Evolutionary conservation across 2,888 invertebrate species (phyloP).

Genomic region (Sminthurinus aureus): DNA sequence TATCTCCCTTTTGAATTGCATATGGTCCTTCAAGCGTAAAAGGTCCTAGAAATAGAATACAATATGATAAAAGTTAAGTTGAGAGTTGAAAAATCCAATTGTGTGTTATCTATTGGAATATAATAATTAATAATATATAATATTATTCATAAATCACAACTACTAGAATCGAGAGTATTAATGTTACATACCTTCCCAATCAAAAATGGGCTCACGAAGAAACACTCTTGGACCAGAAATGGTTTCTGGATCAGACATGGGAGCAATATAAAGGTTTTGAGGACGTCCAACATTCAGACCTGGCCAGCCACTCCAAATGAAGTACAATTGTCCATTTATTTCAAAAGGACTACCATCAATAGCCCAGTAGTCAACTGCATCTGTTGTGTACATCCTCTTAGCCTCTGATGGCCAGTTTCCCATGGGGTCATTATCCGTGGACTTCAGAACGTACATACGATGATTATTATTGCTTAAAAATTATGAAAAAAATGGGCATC

Average conservation of each 20-base stretch:
- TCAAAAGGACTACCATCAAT: conserved; percentile 56
- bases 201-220: conserved; percentile 46
- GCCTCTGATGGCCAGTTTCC: conserved; percentile 43
- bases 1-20: conserved; percentile 48
- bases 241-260: conserved; percentile 53
- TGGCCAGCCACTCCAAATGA: conserved; percentile 58
- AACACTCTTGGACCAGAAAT: conserved; percentile 51
- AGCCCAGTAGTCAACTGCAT: conserved; percentile 43
- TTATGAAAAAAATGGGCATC: no score
- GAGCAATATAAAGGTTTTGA: conserved; percentile 58
- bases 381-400: conserved; percentile 26
- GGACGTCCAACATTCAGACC: conserved; percentile 51
- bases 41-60: neutral
- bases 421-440: conserved; percentile 48
- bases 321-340: conserved; percentile 50
- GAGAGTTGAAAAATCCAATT: no score
- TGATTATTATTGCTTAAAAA: conserved; percentile 47
- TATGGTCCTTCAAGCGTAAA: conserved; percentile 54
- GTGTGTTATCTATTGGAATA: no score
- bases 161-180: no score
- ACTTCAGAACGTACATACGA: conserved; percentile 56
- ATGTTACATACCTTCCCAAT: conserved; percentile 49
- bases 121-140: no score
- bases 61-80: no score
- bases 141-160: no score